Base-by-base conservation (phyloP, 2,113 vertebrate genomes). In the Notarius lentiginosus region DNA sequence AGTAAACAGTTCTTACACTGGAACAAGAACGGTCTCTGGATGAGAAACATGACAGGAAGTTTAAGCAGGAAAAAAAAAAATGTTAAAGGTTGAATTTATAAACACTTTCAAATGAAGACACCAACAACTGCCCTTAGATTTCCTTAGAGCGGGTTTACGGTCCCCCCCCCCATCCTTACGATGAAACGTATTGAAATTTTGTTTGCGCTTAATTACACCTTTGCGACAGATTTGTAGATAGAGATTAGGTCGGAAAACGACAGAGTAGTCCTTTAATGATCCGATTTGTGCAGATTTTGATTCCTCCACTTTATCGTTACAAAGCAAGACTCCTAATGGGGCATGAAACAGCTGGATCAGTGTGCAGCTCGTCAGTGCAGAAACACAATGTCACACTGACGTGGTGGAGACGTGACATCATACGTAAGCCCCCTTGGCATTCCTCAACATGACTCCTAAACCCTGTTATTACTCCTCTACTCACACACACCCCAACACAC, bases 391-490 rank as follows among this genome's bases (percentile, higher is more conserved):
- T 72, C 27, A 66, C 5, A 22, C 30, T 20, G 53, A 20, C 55
- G 30, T 65, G 68, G 76, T 83, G 82, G 88, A 91, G 87, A 89
- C 85, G 82, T 89, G 55, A 91, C 58, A 49, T 90, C 87, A 90
- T 66, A 87, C 85, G 81, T 79, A 1, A 73, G 85, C 87, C 81
- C 55, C n/a, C 68, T 53, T 3, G 8, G 66, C 20, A 2, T 49
- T 81, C 63, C 20, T 86, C 15, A 73, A 73, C 55, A 17, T 58
- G 68, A 76, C 56, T 77, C n/a, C 72, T 77, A 55, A 83, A 41
- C 72, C 56, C 53, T 76, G 86, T 83, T 41, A 83, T 77, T 66
- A 83, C 2, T 49, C n/a, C 24, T n/a, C 41, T 41, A 66, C 11
- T 60, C 66, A 75, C n/a, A 84, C 30, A 30, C 22, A 68, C 27